Percentiles rank a stretch among this genome's conserved stretches.
These are phyloP conservation scores for Carterocephalus palaemon DNA, from an alignment of 2,888 invertebrate genomes.

Conservation along the genomic window DNA sequence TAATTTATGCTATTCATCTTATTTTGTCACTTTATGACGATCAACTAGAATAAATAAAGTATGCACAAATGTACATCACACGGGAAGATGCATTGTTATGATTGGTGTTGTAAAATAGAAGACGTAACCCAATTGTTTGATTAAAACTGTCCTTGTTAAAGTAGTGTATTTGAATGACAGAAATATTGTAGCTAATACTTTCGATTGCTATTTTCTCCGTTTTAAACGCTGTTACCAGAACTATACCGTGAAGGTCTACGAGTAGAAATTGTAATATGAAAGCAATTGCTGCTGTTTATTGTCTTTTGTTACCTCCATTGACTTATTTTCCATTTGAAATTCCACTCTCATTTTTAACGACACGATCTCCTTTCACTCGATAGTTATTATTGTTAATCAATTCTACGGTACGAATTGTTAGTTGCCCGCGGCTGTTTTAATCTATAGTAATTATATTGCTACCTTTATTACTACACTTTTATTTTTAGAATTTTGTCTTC, in stretches of 20 bases:
- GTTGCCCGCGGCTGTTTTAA: slow-evolving; percentile 30
- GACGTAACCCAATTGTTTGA: too few relatives aligned
- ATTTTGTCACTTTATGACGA: too few relatives aligned
- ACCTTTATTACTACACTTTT: too few relatives aligned
- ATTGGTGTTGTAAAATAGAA: too few relatives aligned
- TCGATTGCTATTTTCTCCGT: not conserved
- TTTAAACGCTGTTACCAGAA: slow-evolving; percentile 2
- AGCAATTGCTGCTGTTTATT: slow-evolving; percentile 9
- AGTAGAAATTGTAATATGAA: slow-evolving; percentile 9
- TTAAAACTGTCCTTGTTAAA: too few relatives aligned
- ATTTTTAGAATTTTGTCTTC: too few relatives aligned
- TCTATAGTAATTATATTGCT: not conserved
- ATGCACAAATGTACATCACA: too few relatives aligned
- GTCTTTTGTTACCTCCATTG: slow-evolving; percentile 23
- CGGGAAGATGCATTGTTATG: too few relatives aligned
- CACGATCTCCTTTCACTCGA: slow-evolving; percentile 39
- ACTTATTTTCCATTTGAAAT: slow-evolving; percentile 26
- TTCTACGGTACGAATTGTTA: slow-evolving; percentile 38
- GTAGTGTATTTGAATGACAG: too few relatives aligned
- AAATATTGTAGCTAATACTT: too few relatives aligned
- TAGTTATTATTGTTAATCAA: slow-evolving; percentile 36
- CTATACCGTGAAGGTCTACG: slow-evolving; percentile 11
- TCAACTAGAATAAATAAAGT: too few relatives aligned
- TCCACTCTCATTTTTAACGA: slow-evolving; percentile 27
- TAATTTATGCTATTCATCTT: too few relatives aligned